phyloP scores from a whole-genome alignment of 2,797 vertebrate genomes.

The Uromys caudimaculatus region DNA sequence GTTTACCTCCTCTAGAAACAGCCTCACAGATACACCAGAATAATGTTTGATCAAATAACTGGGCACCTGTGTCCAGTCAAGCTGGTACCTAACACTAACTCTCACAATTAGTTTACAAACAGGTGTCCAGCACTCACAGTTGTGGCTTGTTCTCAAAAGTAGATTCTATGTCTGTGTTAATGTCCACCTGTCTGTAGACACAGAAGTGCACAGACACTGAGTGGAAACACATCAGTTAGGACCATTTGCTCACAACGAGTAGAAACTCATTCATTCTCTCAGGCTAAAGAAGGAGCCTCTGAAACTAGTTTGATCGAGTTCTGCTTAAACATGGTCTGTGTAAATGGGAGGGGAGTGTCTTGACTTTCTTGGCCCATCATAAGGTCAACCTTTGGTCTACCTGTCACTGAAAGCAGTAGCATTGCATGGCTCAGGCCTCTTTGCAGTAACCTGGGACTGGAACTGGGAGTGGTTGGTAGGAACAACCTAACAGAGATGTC shows the following conservation, averaged over 20 bases:
- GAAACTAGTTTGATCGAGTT: neutral
- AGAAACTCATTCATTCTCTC: neutral
- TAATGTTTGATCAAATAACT: neutral
- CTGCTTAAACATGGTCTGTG: neutral
- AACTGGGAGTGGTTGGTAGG: no score
- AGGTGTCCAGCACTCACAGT: neutral
- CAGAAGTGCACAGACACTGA: neutral
- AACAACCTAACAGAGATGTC: neutral
- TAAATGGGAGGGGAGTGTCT: neutral
- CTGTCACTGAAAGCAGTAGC: neutral
- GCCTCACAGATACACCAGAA: neutral
- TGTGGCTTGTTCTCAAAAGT: conserved; percentile 7
- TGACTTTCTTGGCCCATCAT: neutral
- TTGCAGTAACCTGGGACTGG: neutral
- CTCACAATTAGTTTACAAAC: neutral
- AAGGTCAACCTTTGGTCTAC: neutral
- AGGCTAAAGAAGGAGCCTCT: neutral
- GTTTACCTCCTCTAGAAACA: neutral
- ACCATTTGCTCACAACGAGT: neutral
- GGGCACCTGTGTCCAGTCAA: neutral
- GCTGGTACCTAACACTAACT: neutral
- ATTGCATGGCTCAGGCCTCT: neutral
- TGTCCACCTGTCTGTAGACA: neutral
- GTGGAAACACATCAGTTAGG: neutral
- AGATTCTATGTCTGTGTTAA: neutral